Evolutionary conservation across 2,888 invertebrate species (phyloP), one percentile per base, ranked within the genome.

Genomic region (Aethes cnicana): DNA sequence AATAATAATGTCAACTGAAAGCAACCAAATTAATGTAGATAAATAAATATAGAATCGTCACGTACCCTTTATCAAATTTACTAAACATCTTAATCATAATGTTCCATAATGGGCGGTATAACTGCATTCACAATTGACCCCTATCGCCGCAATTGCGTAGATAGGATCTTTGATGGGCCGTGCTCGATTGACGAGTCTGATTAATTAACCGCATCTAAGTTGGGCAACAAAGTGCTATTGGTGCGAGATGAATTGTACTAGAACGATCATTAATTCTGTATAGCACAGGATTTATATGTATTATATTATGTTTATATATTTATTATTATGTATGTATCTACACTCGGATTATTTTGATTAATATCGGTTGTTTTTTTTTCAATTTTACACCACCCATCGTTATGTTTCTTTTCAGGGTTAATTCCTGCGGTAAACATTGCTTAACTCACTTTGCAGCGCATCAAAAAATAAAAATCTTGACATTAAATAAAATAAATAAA

Each of bases 81-180:
- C 32, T 52, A 46, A 52, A 52, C 25, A 46, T 46, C 37, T 46
- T 52, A 37, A 50, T 50, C 50, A 23, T 44, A 50, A 50, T 50
- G 36, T 30, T 28, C 23, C 28, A 17, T 30, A 36, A 41, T 21
- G 28, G 39, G 46, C 26, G 18, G 20, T 20, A 36, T 36, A 36
- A 36, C 28, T 36, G 28, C 33, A 39, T 17, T 21, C 26, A 52
- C 52, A 52, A 52, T 52, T 52, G 52, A 39, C 52, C 52, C 52
- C 46, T 46, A 52, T 52, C 37, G 36, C 28, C 18, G 28, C 28
- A 42, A 28, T 11, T 11, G 32, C 16, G 44, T 23, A 47, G 46
- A 47, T 47, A 26, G 16, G 43, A 39, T 39, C 37, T 26, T 25
- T 23, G 17, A 44, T 42, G 43, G 18, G 25, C 21, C 43, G 43